Evolutionary conservation across 2,888 invertebrate species (phyloP), one percentile per base, ranked within the genome.

Genomic region (Brenthis ino): DNA sequence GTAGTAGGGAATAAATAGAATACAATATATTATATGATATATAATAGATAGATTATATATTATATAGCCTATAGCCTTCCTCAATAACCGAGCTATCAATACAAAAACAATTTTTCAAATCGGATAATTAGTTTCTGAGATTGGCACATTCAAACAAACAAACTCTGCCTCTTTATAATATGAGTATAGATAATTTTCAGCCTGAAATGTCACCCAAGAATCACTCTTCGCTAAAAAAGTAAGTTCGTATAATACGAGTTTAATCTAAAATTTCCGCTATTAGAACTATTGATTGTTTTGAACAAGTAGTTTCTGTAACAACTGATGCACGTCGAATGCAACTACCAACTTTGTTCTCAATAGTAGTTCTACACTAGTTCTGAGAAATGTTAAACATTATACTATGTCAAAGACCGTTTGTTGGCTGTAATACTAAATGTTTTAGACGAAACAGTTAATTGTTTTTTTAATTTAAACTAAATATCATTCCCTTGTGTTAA

Each of bases 311-410:
- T 60, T 50, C 28, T 28, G 50, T 33, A 50, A 33, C 60, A 60
- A 47, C 60, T 48, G 50, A 28, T 14, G 57, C 5, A 58, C 58
- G 60, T 60, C 60, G 24, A 60, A 60, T 60, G 60, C 50, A 50
- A 50, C 28, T 28, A n/a, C 60, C n/a, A 60, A 60, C 60, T 50
- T 50, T 48, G 60, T 60, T 60, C 50, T 24, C 50, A 50, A 60
- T 60, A 33, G 48, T 28, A 60, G 24, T 20, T 6, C 57, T 47
- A 43, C 43, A 58, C 58, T 24, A 58, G 50, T 58, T 48, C 33
- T 60, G 60, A 60, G 28, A 60, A 50, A 60, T 50, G 60, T n/a
- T 60, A 33, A 33, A 60, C 50, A 48, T 58, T 28, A 50, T 48
- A 50, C n/a, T 28, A 50, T 8, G 11, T 60, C 50, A 28, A 28